phyloP scores from a whole-genome alignment of 2,888 invertebrate species.

The Lasioglossum oenotherae region DNA sequence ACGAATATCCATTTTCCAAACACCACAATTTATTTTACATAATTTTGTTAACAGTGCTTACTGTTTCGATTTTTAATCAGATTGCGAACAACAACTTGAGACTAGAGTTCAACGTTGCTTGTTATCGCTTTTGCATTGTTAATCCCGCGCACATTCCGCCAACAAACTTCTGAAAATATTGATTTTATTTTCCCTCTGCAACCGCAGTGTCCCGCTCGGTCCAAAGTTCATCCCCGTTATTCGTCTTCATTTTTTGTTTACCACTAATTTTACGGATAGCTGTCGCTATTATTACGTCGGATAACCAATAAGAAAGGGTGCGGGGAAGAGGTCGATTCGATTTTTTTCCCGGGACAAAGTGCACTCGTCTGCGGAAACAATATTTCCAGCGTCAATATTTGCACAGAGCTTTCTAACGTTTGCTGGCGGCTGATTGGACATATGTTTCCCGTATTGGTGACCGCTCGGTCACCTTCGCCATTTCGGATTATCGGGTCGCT shows the following conservation, averaged over 20 bases:
- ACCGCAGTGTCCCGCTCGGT: background rate
- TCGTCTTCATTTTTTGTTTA: background rate
- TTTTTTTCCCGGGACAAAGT: slow-evolving; percentile 8
- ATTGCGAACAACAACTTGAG: background rate
- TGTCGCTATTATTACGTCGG: background rate
- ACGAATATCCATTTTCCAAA: background rate
- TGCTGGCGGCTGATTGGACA: slow-evolving; percentile 15
- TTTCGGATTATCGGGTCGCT: background rate
- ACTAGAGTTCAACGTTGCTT: background rate
- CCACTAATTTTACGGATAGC: background rate
- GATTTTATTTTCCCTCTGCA: background rate
- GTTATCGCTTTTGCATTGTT: background rate
- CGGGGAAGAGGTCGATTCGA: background rate
- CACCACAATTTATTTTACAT: background rate
- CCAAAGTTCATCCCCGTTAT: background rate
- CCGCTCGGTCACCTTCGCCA: background rate
- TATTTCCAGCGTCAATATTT: slow-evolving; percentile 28
- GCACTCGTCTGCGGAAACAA: background rate
- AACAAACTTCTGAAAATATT: background rate
- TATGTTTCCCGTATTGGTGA: slow-evolving; percentile 4
- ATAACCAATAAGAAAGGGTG: background rate
- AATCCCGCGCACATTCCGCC: background rate
- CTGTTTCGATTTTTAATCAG: background rate
- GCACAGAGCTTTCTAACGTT: background rate
- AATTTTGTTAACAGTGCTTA: background rate